Conservation (phyloP, 1,140 invertebrate genomes). For the Ceratina calcarata region DNA sequence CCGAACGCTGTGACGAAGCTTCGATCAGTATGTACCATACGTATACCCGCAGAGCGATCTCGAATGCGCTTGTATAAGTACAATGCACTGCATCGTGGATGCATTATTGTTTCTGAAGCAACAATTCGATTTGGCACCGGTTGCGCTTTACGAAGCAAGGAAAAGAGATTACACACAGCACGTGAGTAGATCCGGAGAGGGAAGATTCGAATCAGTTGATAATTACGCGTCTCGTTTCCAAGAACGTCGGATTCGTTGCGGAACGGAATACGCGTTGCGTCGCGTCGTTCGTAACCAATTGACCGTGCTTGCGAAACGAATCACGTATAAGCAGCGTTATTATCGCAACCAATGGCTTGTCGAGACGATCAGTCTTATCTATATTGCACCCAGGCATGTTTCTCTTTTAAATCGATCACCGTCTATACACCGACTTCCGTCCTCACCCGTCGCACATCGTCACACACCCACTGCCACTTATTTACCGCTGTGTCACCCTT, state of each 20-base stretch:
- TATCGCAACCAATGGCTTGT: slow-evolving; percentile 26
- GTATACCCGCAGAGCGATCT: background rate
- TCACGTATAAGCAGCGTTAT: background rate
- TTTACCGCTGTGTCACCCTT: background rate
- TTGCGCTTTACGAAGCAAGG: background rate
- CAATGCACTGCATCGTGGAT: slow-evolving; percentile 23
- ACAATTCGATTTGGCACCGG: background rate
- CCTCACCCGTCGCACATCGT: background rate
- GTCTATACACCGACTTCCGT: background rate
- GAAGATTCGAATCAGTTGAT: too few species aligned
- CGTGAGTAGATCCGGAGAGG: slow-evolving; percentile 13
- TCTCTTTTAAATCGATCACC: slow-evolving; percentile 16
- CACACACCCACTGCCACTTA: too few species aligned
- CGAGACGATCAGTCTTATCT: slow-evolving; percentile 13
- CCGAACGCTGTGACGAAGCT: slow-evolving; percentile 28
- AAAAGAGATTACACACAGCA: background rate
- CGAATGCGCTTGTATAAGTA: slow-evolving; percentile 1
- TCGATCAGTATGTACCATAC: slow-evolving; percentile 29
- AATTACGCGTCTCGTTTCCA: too few species aligned
- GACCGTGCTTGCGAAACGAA: slow-evolving; percentile 3
- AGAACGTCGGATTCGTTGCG: background rate
- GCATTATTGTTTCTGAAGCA: background rate
- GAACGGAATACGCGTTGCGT: background rate
- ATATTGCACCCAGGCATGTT: slow-evolving; percentile 40
- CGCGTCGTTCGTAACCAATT: background rate